These are phyloP conservation scores for Athene noctua DNA, from an alignment of 2,113 vertebrate species.

Conservation along the genomic window DNA sequence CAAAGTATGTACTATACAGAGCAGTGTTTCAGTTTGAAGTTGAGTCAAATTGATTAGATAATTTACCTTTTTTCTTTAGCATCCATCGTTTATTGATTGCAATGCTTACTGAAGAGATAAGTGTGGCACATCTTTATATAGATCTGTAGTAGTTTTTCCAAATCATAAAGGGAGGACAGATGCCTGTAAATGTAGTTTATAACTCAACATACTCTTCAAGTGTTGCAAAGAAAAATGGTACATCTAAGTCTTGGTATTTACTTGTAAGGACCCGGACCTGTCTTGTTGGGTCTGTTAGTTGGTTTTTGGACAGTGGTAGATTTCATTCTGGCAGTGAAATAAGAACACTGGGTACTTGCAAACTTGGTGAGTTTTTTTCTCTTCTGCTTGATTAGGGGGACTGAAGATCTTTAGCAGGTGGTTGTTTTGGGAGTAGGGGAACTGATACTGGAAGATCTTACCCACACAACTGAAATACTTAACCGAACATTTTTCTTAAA, in stretches of 20 bases:
- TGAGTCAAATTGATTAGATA: not conserved
- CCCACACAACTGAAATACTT: not conserved
- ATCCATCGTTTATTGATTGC: not conserved
- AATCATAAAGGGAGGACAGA: not conserved
- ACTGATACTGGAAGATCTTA: not conserved
- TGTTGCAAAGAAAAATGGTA: not conserved
- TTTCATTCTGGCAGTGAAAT: not conserved
- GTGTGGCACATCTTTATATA: not conserved
- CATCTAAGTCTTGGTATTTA: not conserved
- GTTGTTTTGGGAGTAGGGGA: not conserved
- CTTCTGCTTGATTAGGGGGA: conserved; percentile 10
- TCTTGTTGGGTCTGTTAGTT: not conserved
- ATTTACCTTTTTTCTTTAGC: not conserved
- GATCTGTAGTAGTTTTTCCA: not conserved
- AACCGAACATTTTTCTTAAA: not conserved
- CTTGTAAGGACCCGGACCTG: not conserved
- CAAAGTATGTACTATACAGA: not conserved
- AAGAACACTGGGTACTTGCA: conserved; percentile 1
- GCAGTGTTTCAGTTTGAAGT: not conserved
- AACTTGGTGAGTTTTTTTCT: not conserved
- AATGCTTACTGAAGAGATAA: not conserved
- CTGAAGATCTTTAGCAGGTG: not conserved
- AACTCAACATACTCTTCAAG: not conserved
- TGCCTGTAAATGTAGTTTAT: not conserved
- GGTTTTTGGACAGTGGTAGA: conserved; percentile 23